Evolutionary conservation across 2,113 vertebrate species (phyloP).

Genomic region (Hippocampus abdominalis): DNA sequence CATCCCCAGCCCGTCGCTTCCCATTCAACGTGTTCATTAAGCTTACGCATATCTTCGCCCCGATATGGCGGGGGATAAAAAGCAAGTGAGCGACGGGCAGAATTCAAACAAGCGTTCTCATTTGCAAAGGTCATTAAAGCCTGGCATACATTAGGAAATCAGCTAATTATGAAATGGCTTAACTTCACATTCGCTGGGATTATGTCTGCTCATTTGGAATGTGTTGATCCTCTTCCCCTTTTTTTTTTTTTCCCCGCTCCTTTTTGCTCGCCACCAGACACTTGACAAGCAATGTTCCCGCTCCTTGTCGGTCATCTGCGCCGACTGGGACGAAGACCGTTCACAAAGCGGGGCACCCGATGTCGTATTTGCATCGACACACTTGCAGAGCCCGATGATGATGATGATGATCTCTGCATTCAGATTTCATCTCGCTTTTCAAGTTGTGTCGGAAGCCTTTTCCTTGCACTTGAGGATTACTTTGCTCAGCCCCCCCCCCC

Average conservation of each 20-base stretch:
- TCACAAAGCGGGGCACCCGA: conserved; percentile 30
- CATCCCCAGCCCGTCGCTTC: conserved; percentile 64
- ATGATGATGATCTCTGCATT: not conserved
- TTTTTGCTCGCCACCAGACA: conserved; percentile 52
- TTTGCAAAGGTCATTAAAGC: conserved; percentile 76
- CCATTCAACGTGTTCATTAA: conserved; percentile 73
- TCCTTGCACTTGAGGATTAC: not conserved
- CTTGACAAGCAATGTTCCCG: conserved; percentile 68
- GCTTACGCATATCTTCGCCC: conserved; percentile 70
- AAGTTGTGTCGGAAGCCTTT: not conserved
- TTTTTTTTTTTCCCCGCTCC: not conserved
- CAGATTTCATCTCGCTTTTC: not conserved
- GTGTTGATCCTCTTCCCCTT: conserved; percentile 64
- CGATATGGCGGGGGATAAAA: conserved; percentile 70
- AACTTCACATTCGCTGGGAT: conserved; percentile 74
- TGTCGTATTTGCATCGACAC: conserved; percentile 39
- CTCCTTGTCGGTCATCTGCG: conserved; percentile 72
- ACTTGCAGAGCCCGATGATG: not conserved
- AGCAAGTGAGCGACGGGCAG: conserved; percentile 64
- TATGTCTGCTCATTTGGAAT: conserved; percentile 74
- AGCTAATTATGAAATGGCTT: conserved; percentile 79
- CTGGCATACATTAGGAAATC: conserved; percentile 74
- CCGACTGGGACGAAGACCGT: conserved; percentile 60
- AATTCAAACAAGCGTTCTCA: conserved; percentile 73
- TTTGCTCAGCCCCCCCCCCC: no score